phyloP scores from a whole-genome alignment of 2,888 invertebrate genomes.

The Clitarchus hookeri region DNA sequence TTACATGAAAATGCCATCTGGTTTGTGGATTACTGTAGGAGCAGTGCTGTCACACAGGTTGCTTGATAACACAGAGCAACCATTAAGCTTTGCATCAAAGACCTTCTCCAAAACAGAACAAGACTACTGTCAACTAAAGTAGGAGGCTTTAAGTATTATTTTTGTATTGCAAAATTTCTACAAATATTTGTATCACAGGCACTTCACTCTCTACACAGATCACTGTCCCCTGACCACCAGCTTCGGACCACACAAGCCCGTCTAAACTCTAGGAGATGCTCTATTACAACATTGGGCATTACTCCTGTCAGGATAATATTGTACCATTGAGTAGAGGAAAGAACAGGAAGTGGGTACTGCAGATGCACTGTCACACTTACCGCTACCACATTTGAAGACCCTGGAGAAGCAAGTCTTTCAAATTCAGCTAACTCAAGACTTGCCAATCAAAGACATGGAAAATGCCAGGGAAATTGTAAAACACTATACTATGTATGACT shows the following conservation, averaged over 20 bases:
- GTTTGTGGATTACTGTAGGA: constrained; percentile 43
- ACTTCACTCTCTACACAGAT: neutral
- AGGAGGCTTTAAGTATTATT: neutral
- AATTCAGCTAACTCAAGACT: neutral
- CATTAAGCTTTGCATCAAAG: constrained; percentile 28
- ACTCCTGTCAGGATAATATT: neutral
- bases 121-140: constrained; percentile 31
- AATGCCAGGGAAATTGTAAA: neutral
- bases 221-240: neutral
- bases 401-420: neutral
- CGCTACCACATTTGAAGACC: neutral
- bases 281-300: neutral
- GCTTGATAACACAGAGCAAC: constrained; percentile 27
- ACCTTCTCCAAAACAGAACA: constrained; percentile 31
- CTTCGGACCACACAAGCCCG: neutral
- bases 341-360: neutral
- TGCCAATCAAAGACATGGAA: neutral
- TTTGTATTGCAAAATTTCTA: neutral
- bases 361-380: neutral
- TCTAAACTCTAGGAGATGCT: neutral
- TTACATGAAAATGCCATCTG: constrained; percentile 42
- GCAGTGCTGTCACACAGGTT: constrained; percentile 34
- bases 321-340: neutral
- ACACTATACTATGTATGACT: neutral
- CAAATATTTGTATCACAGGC: neutral